These are phyloP conservation scores for Microtus oregoni DNA, from an alignment of 2,113 vertebrate species.

Conservation along the genomic window DNA sequence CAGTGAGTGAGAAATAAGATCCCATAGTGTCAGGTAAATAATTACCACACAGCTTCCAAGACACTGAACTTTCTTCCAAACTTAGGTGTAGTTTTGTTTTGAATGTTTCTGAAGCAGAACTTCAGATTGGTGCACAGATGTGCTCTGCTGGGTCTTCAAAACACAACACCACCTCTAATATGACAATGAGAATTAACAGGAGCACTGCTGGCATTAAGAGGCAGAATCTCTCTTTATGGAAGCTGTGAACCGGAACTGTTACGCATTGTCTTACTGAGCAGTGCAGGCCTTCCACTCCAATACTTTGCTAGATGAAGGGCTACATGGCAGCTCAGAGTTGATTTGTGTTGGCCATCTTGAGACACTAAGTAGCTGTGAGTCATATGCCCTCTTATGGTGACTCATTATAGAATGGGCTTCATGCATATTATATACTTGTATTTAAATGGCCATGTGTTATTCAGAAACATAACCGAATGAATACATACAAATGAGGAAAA, in stretches of 20 bases:
- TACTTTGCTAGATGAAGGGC: constrained; percentile 26
- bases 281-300: background rate
- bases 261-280: background rate
- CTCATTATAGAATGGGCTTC: background rate
- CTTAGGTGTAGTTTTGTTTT: background rate
- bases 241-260: background rate
- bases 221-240: background rate
- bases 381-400: background rate
- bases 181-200: constrained; percentile 23
- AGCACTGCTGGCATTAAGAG: background rate
- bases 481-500: background rate
- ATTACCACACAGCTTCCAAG: constrained; percentile 39
- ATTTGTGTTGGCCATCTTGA: constrained; percentile 10
- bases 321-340: background rate
- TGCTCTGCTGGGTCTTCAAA: constrained; percentile 35
- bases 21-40: background rate
- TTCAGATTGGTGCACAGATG: constrained; percentile 39
- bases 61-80: constrained; percentile 23
- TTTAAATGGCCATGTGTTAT: background rate
- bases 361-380: constrained; percentile 17
- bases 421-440: background rate
- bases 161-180: background rate
- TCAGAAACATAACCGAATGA: background rate
- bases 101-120: constrained; percentile 47
- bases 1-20: constrained; percentile 61